phyloP scores from a whole-genome alignment of 2,888 invertebrate genomes.

The Phortica okadai region DNA sequence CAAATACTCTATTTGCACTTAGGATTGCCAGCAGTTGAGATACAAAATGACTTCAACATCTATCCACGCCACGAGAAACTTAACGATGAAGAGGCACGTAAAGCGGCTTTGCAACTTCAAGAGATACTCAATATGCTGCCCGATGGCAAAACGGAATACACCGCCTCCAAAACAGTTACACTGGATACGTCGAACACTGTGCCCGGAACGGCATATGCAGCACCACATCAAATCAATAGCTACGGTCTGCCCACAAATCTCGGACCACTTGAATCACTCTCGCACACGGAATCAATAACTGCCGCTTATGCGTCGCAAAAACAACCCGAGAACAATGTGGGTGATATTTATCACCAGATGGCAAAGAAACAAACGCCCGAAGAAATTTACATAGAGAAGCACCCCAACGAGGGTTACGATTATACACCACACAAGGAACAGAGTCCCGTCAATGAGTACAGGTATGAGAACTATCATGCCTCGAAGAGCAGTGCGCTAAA shows the following conservation, averaged over 20 bases:
- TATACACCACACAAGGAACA: constrained; percentile 49
- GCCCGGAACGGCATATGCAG: constrained; percentile 32
- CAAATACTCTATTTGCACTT: constrained; percentile 40
- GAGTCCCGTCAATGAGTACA: constrained; percentile 51
- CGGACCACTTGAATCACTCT: constrained; percentile 71
- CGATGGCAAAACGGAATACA: constrained; percentile 71
- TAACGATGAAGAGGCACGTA: constrained; percentile 71
- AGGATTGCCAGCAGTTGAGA: constrained; percentile 48
- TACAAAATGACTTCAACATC: constrained; percentile 70
- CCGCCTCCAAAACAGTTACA: constrained; percentile 70
- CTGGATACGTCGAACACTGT: constrained; percentile 58
- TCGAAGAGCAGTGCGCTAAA: constrained; percentile 56
- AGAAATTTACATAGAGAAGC: constrained; percentile 69
- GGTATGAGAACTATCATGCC: constrained; percentile 67
- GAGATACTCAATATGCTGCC: constrained; percentile 73
- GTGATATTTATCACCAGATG: constrained; percentile 73
- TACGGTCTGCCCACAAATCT: constrained; percentile 64
- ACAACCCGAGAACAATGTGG: constrained; percentile 39
- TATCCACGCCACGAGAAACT: constrained; percentile 73
- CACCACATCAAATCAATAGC: constrained; percentile 59
- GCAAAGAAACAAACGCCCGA: constrained; percentile 65
- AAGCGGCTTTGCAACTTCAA: constrained; percentile 72
- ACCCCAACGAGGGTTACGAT: constrained; percentile 72
- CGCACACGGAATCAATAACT: constrained; percentile 74
- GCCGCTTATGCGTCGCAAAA: constrained; percentile 69